A percentile compares a stretch with the other conserved stretches of the same genome.
phyloP scores from a whole-genome alignment of 1,140 invertebrate genomes.

The Palaemon carinicauda region DNA sequence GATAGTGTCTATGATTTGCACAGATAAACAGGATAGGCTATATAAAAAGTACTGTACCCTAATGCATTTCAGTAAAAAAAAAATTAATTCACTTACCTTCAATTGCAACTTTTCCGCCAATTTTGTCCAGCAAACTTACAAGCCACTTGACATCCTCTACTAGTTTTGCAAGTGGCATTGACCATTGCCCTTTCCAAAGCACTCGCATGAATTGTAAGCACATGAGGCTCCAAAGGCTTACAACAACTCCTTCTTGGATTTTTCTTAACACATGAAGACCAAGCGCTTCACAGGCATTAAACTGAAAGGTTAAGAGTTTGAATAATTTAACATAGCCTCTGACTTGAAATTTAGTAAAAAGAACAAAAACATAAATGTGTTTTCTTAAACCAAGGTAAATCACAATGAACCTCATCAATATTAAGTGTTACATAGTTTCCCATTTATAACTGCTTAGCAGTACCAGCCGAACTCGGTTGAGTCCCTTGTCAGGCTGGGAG shows the following conservation, averaged over 20 bases:
- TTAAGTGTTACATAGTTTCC: not conserved
- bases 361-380: not conserved
- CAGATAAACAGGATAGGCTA: too few species aligned
- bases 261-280: conserved; percentile 20
- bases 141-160: conserved; percentile 34
- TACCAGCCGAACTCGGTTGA: too few species aligned
- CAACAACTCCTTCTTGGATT: conserved; percentile 27
- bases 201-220: conserved; percentile 1
- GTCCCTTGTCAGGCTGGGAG: too few species aligned
- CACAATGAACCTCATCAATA: too few species aligned
- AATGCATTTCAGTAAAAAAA: not conserved
- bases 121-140: conserved; percentile 11
- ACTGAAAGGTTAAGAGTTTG: not conserved
- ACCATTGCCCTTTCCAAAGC: not conserved
- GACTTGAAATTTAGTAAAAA: not conserved
- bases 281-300: conserved; percentile 33
- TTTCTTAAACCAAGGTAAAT: too few species aligned
- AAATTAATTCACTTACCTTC: conserved; percentile 2
- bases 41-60: not conserved
- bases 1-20: too few species aligned
- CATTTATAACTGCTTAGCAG: not conserved
- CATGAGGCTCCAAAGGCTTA: conserved; percentile 38
- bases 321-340: not conserved
- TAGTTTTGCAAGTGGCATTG: not conserved
- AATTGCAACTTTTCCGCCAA: conserved; percentile 23